phyloP scores from a whole-genome alignment of 2,888 invertebrate species.

The Autographa pulchrina region DNA sequence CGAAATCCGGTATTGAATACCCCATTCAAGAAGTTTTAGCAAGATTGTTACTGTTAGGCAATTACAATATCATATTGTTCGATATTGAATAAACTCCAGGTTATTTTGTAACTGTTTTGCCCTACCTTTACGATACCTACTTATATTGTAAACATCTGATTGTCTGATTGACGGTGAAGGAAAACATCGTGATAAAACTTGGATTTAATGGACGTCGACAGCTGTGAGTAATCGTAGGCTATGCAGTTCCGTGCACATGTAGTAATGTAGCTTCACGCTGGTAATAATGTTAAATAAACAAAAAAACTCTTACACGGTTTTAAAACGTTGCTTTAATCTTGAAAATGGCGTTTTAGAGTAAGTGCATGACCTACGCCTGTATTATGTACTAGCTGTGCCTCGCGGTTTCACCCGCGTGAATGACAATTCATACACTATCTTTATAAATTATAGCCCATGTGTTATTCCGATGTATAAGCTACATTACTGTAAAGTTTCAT shows the following conservation, averaged over 20 bases:
- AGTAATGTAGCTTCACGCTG: neutral
- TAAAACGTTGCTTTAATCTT: neutral
- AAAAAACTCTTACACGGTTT: neutral
- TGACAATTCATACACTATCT: too few relatives aligned
- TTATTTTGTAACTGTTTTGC: constrained; percentile 1
- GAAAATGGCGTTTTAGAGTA: too few relatives aligned
- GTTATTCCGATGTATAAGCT: too few relatives aligned
- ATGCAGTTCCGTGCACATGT: neutral
- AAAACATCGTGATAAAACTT: constrained; percentile 4
- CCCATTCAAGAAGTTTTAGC: constrained; percentile 18
- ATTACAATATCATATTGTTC: constrained; percentile 9
- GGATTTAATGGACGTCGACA: constrained; percentile 1
- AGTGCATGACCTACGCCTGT: too few relatives aligned
- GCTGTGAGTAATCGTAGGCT: neutral
- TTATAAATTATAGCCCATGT: too few relatives aligned
- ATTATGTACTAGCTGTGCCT: too few relatives aligned
- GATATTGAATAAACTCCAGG: constrained; percentile 2
- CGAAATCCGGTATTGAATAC: constrained; percentile 22
- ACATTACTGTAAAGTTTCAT: too few relatives aligned
- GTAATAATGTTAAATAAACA: neutral
- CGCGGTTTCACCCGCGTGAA: too few relatives aligned
- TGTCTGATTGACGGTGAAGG: neutral
- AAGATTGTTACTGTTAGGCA: constrained; percentile 13
- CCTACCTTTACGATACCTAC: neutral
- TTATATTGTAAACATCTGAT: constrained; percentile 1